Percentiles rank a stretch among this genome's conserved stretches.
phyloP scores from a whole-genome alignment of 2,797 vertebrate species.

The Aplochiton taeniatus region DNA sequence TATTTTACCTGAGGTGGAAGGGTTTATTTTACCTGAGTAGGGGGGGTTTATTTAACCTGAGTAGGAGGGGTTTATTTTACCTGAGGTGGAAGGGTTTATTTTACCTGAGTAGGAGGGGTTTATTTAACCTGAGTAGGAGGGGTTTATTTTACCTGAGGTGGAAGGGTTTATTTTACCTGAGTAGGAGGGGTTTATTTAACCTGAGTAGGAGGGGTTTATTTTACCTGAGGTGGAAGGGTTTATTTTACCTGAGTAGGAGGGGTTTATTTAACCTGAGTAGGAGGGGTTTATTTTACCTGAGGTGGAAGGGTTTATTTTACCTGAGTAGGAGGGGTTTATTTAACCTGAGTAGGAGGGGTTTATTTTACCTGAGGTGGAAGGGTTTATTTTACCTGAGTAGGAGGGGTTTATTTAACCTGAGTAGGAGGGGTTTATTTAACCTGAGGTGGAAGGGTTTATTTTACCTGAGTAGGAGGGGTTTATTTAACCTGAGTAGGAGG shows the following conservation, averaged over 20 bases:
- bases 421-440: background rate
- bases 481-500: background rate
- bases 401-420: background rate
- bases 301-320: background rate
- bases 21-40: background rate
- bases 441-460: no score
- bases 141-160: no score
- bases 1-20: background rate
- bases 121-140: constrained; percentile 88
- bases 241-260: constrained; percentile 88
- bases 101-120: no score
- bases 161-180: no score
- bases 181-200: background rate
- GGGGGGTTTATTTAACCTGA: background rate
- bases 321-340: no score
- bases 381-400: no score
- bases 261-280: background rate
- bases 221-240: no score
- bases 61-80: background rate
- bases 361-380: no score
- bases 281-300: background rate
- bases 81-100: background rate
- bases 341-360: constrained; percentile 83
- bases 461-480: constrained; percentile 83
- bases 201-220: background rate